phyloP scores from a whole-genome alignment of 2,113 vertebrate genomes.

The Clupea harengus region DNA sequence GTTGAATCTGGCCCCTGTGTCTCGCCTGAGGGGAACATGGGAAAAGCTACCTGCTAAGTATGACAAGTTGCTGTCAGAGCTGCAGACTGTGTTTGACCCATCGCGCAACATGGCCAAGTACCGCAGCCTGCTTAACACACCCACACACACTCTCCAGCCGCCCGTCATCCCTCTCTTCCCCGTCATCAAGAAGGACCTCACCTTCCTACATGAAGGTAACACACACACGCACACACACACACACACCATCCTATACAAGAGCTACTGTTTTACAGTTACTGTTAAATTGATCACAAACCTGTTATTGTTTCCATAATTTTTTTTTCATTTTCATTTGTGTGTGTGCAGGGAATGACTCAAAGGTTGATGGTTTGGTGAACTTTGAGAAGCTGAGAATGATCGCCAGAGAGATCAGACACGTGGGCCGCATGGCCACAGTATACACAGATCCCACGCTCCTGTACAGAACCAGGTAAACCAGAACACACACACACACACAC shows the following conservation, averaged over 20 bases:
- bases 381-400: constrained; percentile 99
- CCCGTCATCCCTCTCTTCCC: constrained; percentile 97
- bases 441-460: constrained; percentile 97
- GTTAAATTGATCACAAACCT: background rate
- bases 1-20: constrained; percentile 91
- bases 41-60: constrained; percentile 98
- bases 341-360: constrained; percentile 89
- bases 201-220: constrained; percentile 95
- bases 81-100: constrained; percentile 97
- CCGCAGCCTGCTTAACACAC: constrained; percentile 91
- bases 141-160: constrained; percentile 87
- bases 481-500: background rate
- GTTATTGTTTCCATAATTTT: background rate
- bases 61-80: constrained; percentile 92
- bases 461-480: constrained; percentile 89
- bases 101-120: constrained; percentile 99
- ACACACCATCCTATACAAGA: background rate
- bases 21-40: constrained; percentile 94
- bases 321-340: background rate
- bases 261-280: background rate
- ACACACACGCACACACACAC: background rate
- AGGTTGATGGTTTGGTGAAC: constrained; percentile 96
- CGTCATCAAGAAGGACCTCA: constrained; percentile 98
- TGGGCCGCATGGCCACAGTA: constrained; percentile 94
- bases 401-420: constrained; percentile 96